These are phyloP conservation scores for Cordylochernes scorpioides DNA, from an alignment of 2,888 invertebrate genomes.

Conservation along the genomic window DNA sequence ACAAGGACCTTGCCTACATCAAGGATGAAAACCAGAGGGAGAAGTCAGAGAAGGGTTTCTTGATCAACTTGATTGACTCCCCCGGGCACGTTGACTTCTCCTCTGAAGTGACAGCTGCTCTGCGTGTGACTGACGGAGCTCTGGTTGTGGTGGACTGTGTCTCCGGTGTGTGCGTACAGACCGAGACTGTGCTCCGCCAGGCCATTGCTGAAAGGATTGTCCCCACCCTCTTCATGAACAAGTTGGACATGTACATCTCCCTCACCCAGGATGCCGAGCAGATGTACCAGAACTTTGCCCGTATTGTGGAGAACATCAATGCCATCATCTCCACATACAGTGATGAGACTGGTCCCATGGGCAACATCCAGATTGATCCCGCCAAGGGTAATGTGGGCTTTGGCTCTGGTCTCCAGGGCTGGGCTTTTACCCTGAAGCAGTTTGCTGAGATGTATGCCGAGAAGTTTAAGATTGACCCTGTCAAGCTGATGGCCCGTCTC, in stretches of 20 bases:
- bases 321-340: slow-evolving; percentile 98
- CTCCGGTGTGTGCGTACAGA: slow-evolving; percentile 98
- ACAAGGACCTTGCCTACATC: slow-evolving; percentile 81
- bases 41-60: slow-evolving; percentile 72
- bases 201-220: slow-evolving; percentile 98
- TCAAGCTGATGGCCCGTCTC: slow-evolving; percentile 69
- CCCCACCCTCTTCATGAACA: slow-evolving; percentile 99
- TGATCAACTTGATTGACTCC: slow-evolving; percentile 98
- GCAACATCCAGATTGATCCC: slow-evolving; percentile 81
- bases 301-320: slow-evolving; percentile 98
- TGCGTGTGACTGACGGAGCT: slow-evolving; percentile 98
- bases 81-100: slow-evolving; percentile 99
- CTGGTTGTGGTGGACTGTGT: slow-evolving; percentile 99
- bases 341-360: slow-evolving; percentile 94
- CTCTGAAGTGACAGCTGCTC: slow-evolving; percentile 95
- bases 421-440: slow-evolving; percentile 99
- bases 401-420: slow-evolving; percentile 96
- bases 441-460: slow-evolving; percentile 96
- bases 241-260: slow-evolving; percentile 98
- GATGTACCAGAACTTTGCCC: slow-evolving; percentile 83
- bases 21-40: slow-evolving; percentile 68
- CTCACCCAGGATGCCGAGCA: slow-evolving; percentile 87
- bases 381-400: slow-evolving; percentile 97
- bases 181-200: slow-evolving; percentile 96
- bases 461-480: slow-evolving; percentile 90